Base-by-base conservation (phyloP, 2,888 invertebrate species). In the Saturnia japonica region DNA sequence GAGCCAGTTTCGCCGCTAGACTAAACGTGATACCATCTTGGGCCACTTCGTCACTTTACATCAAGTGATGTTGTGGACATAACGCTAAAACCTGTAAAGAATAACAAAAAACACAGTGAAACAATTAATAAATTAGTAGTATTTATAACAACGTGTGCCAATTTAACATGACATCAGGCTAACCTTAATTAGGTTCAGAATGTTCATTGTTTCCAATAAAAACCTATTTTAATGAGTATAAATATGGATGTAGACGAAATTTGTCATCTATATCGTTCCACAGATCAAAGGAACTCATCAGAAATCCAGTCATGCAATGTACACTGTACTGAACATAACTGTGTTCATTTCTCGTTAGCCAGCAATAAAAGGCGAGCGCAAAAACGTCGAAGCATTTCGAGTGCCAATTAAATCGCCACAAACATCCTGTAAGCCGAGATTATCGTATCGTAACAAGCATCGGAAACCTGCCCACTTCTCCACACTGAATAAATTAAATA, bases 351-450 rank as follows among this genome's bases (percentile, higher is more conserved):
- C 82, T 84, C 83, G 85, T 85, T 85, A 85, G 84, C 80, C 83
- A 81, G 83, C 86, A 90, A 88, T 88, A 91, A 91, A 87, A 86
- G 83, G 82, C 80, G 82, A 82, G 80, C 83, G 84, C 86, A 88
- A 87, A 88, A 88, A 86, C 85, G 84, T 83, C 83, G 82, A 81
- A 84, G 87, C 87, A 90, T 89, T 88, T 86, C 88, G 87, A 87
- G 88, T 90, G 92, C 93, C 93, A 94, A 94, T 94, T 94, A 94
- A 93, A 91, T 85, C 84, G 84, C 82, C 84, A 85, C 89, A 88
- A 91, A 93, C 93, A 93, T 88, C 89, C 92, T 93, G 92, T 93
- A 93, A 89, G 89, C 85, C 86, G 82, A 92, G 89, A 93, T 93
- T 91, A 93, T 92, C 90, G 90, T 91, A 93, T 93, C 92, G 88